Percentiles rank a stretch among this genome's conserved stretches.
Evolutionary conservation across 2,888 invertebrate species (phyloP).

Genomic region (Eucriotettix oculatus): DNA sequence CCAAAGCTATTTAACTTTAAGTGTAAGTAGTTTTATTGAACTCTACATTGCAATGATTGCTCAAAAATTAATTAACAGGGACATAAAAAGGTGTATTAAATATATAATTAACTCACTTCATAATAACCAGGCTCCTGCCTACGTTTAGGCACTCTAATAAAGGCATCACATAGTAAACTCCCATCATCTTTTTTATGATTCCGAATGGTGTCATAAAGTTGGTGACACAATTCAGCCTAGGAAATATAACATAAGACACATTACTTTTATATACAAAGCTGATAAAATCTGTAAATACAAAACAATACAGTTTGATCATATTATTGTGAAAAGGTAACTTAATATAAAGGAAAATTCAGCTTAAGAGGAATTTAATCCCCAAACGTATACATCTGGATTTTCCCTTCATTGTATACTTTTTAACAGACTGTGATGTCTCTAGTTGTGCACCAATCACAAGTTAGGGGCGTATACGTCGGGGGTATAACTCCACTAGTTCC

Average conservation of each 20-base stretch:
- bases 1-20: too few relatives aligned
- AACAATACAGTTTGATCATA: background rate
- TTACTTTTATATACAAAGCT: background rate
- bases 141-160: conserved; percentile 86
- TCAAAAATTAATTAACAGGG: too few relatives aligned
- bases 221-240: conserved; percentile 73
- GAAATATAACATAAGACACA: conserved; percentile 16
- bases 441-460: too few relatives aligned
- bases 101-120: conserved; percentile 29
- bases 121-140: conserved; percentile 83
- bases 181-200: conserved; percentile 89
- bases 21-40: too few relatives aligned
- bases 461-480: too few relatives aligned
- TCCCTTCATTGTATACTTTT: too few relatives aligned
- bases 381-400: too few relatives aligned
- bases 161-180: conserved; percentile 74
- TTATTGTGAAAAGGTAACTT: background rate
- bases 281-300: background rate
- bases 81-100: too few relatives aligned
- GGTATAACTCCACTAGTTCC: too few relatives aligned
- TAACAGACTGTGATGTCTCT: too few relatives aligned
- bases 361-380: too few relatives aligned
- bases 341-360: conserved; percentile 3
- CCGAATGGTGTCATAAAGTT: conserved; percentile 79
- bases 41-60: too few relatives aligned